These are phyloP conservation scores for Tauraco hartlaubi DNA, from an alignment of 2,797 vertebrate genomes.

Conservation along the genomic window DNA sequence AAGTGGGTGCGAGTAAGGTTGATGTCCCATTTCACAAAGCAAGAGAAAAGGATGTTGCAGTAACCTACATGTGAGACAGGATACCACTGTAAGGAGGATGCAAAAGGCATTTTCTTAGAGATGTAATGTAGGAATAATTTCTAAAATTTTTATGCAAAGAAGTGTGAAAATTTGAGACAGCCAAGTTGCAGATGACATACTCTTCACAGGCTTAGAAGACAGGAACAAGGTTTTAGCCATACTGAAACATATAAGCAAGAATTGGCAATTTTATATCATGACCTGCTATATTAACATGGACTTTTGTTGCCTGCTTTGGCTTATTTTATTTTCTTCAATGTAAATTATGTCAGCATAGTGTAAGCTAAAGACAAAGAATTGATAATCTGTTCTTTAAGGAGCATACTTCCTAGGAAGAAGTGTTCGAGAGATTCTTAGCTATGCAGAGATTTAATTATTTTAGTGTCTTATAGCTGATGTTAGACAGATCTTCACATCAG, in stretches of 20 bases:
- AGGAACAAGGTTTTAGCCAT: background rate
- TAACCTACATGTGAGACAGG: background rate
- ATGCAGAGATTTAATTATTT: background rate
- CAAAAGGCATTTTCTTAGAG: background rate
- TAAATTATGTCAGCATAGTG: background rate
- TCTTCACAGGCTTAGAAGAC: background rate
- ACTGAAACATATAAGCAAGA: background rate
- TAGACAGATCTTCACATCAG: background rate
- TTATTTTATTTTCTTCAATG: background rate
- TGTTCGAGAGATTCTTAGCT: background rate
- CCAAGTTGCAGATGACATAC: background rate
- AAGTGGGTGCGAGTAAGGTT: background rate
- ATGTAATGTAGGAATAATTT: background rate
- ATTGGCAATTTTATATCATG: background rate
- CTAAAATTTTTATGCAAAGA: background rate
- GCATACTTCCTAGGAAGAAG: background rate
- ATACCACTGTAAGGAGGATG: fast-evolving
- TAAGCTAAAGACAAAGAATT: background rate
- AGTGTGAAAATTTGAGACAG: background rate
- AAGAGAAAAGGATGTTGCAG: background rate
- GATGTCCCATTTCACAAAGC: background rate
- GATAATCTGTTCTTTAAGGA: background rate
- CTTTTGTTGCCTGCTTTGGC: background rate
- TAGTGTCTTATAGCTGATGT: background rate
- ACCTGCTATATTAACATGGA: background rate